Evolutionary conservation across 2,888 invertebrate genomes (phyloP).

Genomic region (Harpalus rufipes): DNA sequence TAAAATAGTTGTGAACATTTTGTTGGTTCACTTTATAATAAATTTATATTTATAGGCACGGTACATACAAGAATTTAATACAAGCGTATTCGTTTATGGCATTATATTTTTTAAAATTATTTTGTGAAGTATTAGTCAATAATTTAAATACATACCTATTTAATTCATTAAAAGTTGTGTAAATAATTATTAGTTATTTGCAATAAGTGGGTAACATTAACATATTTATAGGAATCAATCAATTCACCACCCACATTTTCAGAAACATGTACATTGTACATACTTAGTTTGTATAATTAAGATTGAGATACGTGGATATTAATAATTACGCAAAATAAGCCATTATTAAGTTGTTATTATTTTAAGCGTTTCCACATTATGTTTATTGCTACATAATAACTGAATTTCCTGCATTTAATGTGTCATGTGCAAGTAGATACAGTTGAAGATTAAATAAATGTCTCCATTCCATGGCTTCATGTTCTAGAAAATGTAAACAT

Average conservation of each 20-base stretch:
- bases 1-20: too few species aligned
- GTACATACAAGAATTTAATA: too few species aligned
- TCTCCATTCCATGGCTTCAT: not conserved
- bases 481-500: not conserved
- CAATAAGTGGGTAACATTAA: not conserved
- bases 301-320: conserved; percentile 16
- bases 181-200: not conserved
- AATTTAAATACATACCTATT: not conserved
- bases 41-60: too few species aligned
- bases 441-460: not conserved
- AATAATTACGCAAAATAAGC: conserved; percentile 7
- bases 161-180: not conserved
- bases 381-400: conserved; percentile 18
- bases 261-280: too few species aligned
- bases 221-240: conserved; percentile 12
- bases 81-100: too few species aligned
- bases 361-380: conserved; percentile 14
- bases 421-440: conserved; percentile 21
- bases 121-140: not conserved
- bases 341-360: conserved; percentile 18
- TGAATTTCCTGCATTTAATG: conserved; percentile 15
- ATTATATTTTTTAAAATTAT: not conserved
- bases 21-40: too few species aligned
- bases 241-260: conserved; percentile 19
- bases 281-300: conserved; percentile 17